Percentiles rank a stretch among this genome's conserved stretches.
Evolutionary conservation across 2,113 vertebrate species (phyloP).

Genomic region (Callithrix jacchus): DNA sequence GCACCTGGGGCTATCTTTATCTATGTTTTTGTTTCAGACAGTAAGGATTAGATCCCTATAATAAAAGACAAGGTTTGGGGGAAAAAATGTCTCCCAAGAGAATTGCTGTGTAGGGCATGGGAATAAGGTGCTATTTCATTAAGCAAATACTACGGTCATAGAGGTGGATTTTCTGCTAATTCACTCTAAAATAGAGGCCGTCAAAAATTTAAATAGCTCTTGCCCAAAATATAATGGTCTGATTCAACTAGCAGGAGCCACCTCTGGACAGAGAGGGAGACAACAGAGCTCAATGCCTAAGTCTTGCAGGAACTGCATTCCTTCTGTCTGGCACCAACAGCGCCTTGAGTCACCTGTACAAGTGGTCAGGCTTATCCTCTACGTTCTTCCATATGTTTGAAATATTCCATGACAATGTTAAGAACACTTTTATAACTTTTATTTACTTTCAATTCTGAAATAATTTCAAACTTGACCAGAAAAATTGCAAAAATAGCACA

Average conservation of each 20-base stretch:
- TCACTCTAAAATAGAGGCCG: background rate
- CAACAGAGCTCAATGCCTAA: rapidly evolving
- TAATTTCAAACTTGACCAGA: background rate
- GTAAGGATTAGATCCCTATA: background rate
- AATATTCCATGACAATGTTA: background rate
- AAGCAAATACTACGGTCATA: background rate
- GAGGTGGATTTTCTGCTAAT: background rate
- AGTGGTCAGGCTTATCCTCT: background rate
- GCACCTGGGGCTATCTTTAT: background rate
- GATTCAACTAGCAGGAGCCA: background rate
- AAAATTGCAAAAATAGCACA: background rate
- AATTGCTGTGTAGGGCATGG: background rate
- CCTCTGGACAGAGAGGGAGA: background rate
- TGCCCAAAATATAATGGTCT: background rate
- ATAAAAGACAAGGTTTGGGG: background rate
- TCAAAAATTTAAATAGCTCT: background rate
- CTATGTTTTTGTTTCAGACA: background rate
- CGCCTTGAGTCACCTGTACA: background rate
- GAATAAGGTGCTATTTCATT: background rate
- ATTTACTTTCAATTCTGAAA: slow-evolving; percentile 10
- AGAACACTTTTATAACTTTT: background rate
- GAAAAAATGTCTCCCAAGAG: background rate
- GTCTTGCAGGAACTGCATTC: background rate
- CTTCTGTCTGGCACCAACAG: background rate
- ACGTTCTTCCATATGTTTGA: background rate